Evolutionary conservation across 2,888 invertebrate genomes (phyloP).

Genomic region (Anthophora plumipes): DNA sequence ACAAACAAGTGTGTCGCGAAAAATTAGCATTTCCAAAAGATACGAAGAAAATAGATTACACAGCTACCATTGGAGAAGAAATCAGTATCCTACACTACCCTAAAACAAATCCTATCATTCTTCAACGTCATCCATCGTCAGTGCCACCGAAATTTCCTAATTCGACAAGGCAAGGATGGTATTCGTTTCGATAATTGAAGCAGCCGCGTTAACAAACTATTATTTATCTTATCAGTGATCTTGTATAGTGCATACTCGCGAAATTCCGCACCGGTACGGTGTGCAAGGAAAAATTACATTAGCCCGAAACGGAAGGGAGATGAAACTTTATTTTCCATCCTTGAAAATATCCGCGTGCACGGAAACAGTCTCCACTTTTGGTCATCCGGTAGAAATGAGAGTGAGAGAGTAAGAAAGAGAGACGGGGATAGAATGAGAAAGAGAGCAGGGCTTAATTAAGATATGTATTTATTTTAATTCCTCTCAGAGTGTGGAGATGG

Average conservation of each 20-base stretch:
- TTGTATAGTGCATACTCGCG: not conserved
- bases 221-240: constrained; percentile 1
- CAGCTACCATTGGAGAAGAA: no score
- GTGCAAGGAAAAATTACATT: constrained; percentile 40
- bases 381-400: constrained; percentile 72
- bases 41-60: no score
- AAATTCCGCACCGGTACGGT: not conserved
- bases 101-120: no score
- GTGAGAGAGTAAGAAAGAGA: constrained; percentile 1
- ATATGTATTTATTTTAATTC: constrained; percentile 84
- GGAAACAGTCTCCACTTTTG: constrained; percentile 40
- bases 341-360: constrained; percentile 35
- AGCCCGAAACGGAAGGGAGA: constrained; percentile 19
- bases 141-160: no score
- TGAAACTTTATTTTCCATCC: constrained; percentile 40
- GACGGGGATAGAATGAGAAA: not conserved
- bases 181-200: no score
- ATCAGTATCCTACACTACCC: no score
- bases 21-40: no score
- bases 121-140: no score
- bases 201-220: no score
- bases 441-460: constrained; percentile 82
- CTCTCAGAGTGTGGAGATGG: constrained; percentile 78
- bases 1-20: no score
- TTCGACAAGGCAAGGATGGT: no score